Evolutionary conservation across 2,888 invertebrate species (phyloP), one percentile per base, ranked within the genome.

Genomic region (Archips crataeganus): DNA sequence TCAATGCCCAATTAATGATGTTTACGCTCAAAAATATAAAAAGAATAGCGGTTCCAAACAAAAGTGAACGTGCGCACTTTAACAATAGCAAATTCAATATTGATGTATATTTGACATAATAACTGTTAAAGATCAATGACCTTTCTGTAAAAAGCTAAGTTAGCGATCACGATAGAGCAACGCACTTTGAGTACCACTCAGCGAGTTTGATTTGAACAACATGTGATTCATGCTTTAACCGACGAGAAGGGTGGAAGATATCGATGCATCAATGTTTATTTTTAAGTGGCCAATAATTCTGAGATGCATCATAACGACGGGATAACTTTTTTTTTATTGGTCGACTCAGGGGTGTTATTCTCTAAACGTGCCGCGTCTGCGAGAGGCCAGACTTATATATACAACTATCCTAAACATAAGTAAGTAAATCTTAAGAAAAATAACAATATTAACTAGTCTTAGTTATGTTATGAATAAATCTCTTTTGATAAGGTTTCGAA

Each of bases 81-180:
- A 39, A 47, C 59, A 57, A 23, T 71, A 39, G 45, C 47, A 45
- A 45, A 47, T 49, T 65, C 59, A 39, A 36, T 65, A 71, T 23
- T 70, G 13, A 10, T 59, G 59, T 49, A 65, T n/a, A 32, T 57
- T 57, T 57, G 57, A 34, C 60, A 64, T 51, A 47, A 72, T 73
- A 73, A 73, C 72, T 68, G 72, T 73, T n/a, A 13, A 34, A 49
- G 68, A 59, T 68, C 68, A 47, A 47, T 68, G 61, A 32, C 72
- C 72, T 63, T 11, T 63, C 13, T 39, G 51, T 67, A 67, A 62
- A 67, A 61, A 67, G n/a, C n/a, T 54, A 71, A 54, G 49, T 42
- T 54, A 51, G 15, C 42, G 67, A n/a, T 23, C n/a, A 67, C 9
- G 54, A 51, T 54, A 39, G 57, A 63, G 47, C 62, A 72, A 57